A percentile compares a stretch with the other conserved stretches of the same genome.
Evolutionary conservation across 2,113 vertebrate genomes (phyloP).

Genomic region (Otocyon megalotis): DNA sequence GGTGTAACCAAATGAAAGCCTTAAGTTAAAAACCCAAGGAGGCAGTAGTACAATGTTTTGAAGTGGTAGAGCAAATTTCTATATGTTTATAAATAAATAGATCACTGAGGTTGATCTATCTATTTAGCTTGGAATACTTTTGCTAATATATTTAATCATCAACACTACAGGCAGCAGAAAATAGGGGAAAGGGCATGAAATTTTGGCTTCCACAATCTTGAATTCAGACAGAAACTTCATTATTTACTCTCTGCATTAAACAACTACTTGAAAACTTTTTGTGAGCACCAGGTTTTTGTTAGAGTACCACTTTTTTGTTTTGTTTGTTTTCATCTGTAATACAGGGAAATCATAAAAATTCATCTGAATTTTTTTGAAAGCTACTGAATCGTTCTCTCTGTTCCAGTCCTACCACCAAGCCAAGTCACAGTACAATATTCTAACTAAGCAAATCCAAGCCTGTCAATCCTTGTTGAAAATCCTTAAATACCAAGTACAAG

Average conservation of each 20-base stretch:
- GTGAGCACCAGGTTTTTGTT: background rate
- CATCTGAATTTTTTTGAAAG: background rate
- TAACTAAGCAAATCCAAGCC: background rate
- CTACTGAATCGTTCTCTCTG: background rate
- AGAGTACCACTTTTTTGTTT: background rate
- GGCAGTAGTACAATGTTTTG: background rate
- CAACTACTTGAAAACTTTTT: background rate
- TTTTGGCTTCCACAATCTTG: background rate
- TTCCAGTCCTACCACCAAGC: background rate
- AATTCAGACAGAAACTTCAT: background rate
- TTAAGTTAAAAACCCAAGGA: background rate
- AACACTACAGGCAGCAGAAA: background rate
- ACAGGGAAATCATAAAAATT: background rate
- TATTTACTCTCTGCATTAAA: background rate
- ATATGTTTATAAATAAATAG: background rate
- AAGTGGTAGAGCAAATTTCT: background rate
- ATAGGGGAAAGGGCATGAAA: background rate
- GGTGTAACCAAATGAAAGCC: background rate
- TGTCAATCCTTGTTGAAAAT: background rate
- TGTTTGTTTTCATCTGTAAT: background rate
- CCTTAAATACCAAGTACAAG: background rate
- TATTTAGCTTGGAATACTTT: background rate
- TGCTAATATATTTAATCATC: background rate
- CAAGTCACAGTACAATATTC: background rate
- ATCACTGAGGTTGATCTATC: background rate